Base-by-base conservation (phyloP, 2,888 invertebrate species). In the Thymelicus lineola region DNA sequence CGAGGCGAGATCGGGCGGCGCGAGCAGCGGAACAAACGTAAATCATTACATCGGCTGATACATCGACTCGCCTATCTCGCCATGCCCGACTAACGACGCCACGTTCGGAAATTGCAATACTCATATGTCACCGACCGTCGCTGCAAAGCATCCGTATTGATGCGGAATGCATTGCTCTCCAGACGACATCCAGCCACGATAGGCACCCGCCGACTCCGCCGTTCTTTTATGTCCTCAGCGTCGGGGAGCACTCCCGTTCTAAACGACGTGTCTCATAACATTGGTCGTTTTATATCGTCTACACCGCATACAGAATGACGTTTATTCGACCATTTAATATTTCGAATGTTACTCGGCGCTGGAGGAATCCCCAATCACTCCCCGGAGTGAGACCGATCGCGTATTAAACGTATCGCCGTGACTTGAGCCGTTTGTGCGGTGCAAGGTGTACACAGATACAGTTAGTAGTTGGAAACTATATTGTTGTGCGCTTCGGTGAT, bases 31-130 rank as follows among this genome's bases (percentile, higher is more conserved):
- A 83, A 82, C 80, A 80, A 79, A 76, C 81, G 81, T 86, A 84
- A 88, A 88, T 87, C 86, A 88, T 87, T 74, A 74, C 75, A 72
- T 73, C 71, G 76, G 80, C 81, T 80, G 84, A 82, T 79, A 81
- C 82, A 79, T 81, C 76, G 80, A 69, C 60, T 67, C 72, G 74
- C 74, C 75, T 76, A 76, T 75, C 75, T 71, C 70, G 68, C 71
- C 60, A 69, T 71, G 77, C 74, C 67, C 66, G 67, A 72, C 76
- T 86, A 88, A 89, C 87, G 84, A 89, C 82, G 81, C 79, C 80
- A 81, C 85, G 82, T 85, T 87, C 88, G 89, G 89, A 90, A 88
- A 90, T 90, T 89, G 88, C 90, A 88, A 89, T 88, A 86, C 87
- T 89, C 89, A 86, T 88, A 86, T 89, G 90, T 90, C 88, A 90